Evolutionary conservation across 2,797 vertebrate genomes (phyloP).

Genomic region (Picus viridis): DNA sequence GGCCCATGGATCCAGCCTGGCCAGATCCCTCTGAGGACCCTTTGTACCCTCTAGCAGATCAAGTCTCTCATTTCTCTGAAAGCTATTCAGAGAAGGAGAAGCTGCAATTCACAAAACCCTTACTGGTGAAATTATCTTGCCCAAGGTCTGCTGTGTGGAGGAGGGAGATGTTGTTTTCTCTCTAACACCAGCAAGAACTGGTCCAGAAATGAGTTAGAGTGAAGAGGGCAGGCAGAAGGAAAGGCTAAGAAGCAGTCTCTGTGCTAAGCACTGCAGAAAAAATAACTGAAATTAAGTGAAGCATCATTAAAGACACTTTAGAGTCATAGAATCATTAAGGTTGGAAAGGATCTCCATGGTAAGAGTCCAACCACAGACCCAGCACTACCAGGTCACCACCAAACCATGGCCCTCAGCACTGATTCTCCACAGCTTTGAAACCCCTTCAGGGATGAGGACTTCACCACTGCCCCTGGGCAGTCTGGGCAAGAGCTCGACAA

Average conservation of each 20-base stretch:
- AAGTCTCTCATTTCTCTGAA: background rate
- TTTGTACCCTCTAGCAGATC: too few relatives aligned
- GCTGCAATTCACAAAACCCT: background rate
- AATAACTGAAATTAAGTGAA: background rate
- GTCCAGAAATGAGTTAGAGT: background rate
- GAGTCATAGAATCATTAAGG: too few relatives aligned
- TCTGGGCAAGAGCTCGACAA: too few relatives aligned
- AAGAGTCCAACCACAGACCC: too few relatives aligned
- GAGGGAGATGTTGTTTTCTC: background rate
- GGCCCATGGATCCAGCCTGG: too few relatives aligned
- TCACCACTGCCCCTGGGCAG: too few relatives aligned
- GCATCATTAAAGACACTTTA: background rate
- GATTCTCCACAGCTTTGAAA: too few relatives aligned
- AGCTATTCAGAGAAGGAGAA: background rate
- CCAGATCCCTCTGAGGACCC: too few relatives aligned
- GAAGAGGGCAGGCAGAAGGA: fast-evolving
- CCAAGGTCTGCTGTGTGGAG: fast-evolving
- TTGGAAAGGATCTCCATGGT: background rate
- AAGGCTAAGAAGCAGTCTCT: background rate
- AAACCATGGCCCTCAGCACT: too few relatives aligned
- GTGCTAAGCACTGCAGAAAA: background rate
- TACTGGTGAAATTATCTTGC: fast-evolving
- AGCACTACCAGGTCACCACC: too few relatives aligned
- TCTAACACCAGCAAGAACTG: background rate
- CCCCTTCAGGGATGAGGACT: too few relatives aligned